Evolutionary conservation across 2,888 invertebrate genomes (phyloP), one percentile per base, ranked within the genome.

Genomic region (Dynastes tityus): DNA sequence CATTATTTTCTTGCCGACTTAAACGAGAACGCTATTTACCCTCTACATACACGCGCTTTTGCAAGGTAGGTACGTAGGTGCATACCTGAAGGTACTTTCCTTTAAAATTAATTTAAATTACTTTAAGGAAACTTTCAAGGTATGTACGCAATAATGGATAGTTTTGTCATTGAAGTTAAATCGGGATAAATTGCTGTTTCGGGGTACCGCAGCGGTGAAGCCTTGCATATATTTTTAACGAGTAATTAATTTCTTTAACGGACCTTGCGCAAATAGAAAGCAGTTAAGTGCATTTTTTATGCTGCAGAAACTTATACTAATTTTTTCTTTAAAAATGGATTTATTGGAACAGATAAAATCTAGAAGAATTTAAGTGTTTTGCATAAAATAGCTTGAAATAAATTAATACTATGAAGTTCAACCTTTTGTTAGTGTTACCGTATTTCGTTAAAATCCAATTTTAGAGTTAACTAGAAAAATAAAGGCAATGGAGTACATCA

Each of bases 21-120:
- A 40, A 70, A 70, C 53, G 70, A 9, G 53, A 73, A 58, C 55
- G 37, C 37, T 27, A 73, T 58, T 73, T 58, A 73, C 53, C 53
- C 3, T 53, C 11, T 37, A 37, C 40, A 58, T 29, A 58, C 22
- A 40, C 13, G 11, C 37, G 37, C 16, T 32, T n/a, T 6, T 40
- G 51, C 32, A 40, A 73, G 58, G 37, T n/a, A 55, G 68, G 11
- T 16, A 49, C 51, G n/a, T 53, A 29, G 40, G 40, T 65, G 16
- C 65, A 8, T 51, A 37, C 32, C 67, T 45, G 8, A 16, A 11
- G 0, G 49, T 67, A 49, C 22, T 73, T 73, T 40, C 37, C 71
- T 71, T 71, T 58, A 71, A 70, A 71, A 71, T 71, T 71, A 71
- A 71, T 71, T 71, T 71, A 71, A 71, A 71, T 71, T 71, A 58